Percentiles rank a stretch among this genome's conserved stretches.
These are phyloP conservation scores for Pungitius pungitius DNA, from an alignment of 2,113 vertebrate genomes.

Conservation along the genomic window DNA sequence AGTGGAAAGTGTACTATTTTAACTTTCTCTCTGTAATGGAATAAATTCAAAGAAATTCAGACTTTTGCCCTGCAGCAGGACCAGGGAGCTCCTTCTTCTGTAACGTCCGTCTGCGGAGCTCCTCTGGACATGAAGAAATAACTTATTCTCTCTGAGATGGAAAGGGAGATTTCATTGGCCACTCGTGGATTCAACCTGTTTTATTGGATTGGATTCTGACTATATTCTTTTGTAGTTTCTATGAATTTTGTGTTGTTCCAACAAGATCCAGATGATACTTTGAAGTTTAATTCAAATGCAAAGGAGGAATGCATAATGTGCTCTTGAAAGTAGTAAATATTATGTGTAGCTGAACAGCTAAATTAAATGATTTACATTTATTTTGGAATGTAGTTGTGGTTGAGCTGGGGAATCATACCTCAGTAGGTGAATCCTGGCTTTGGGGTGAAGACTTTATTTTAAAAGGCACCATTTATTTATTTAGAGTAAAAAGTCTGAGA, in stretches of 20 bases:
- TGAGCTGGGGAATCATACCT: too few relatives aligned
- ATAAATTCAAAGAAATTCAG: too few relatives aligned
- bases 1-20: too few relatives aligned
- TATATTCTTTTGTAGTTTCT: background rate
- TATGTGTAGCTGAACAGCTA: background rate
- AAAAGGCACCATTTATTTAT: background rate
- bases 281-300: background rate
- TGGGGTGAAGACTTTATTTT: background rate
- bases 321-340: background rate
- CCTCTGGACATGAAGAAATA: background rate
- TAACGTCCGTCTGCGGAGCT: background rate
- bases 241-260: background rate
- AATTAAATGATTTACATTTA: background rate
- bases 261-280: background rate
- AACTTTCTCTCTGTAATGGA: too few relatives aligned
- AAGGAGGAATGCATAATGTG: background rate
- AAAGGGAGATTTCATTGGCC: background rate
- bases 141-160: background rate
- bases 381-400: background rate
- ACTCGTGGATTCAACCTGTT: background rate
- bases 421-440: background rate
- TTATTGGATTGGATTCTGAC: background rate
- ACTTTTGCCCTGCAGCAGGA: conserved; percentile 29
- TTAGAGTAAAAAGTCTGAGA: too few relatives aligned
- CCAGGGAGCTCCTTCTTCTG: too few relatives aligned